Conservation (phyloP, 2,888 invertebrate species). For the Itoplectis maculator region DNA sequence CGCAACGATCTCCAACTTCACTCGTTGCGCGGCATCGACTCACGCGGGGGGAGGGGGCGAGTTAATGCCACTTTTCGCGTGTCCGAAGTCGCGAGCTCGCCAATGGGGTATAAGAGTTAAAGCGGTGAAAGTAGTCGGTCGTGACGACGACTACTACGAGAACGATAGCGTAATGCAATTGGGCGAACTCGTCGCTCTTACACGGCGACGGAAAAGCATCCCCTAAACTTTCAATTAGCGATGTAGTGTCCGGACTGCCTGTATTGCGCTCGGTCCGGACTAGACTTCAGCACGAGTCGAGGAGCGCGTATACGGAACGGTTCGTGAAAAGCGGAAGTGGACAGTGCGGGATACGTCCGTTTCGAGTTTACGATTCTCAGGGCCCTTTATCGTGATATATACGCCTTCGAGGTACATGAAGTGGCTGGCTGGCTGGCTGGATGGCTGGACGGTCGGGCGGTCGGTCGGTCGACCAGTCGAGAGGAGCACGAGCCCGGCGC, state of each 20-base stretch:
- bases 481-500: slow-evolving; percentile 56
- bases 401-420: slow-evolving; percentile 60
- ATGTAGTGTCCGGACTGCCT: background rate
- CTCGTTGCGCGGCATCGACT: background rate
- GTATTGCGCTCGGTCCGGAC: background rate
- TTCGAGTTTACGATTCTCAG: slow-evolving; percentile 76
- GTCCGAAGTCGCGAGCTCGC: background rate
- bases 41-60: too few species aligned
- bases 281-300: too few species aligned
- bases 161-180: slow-evolving; percentile 22
- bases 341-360: slow-evolving; percentile 61
- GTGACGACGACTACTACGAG: background rate
- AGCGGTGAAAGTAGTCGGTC: slow-evolving; percentile 7
- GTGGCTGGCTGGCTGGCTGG: slow-evolving; percentile 57
- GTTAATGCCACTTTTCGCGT: slow-evolving; percentile 21
- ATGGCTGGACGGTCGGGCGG: slow-evolving; percentile 36
- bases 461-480: slow-evolving; percentile 49
- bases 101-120: slow-evolving; percentile 7
- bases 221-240: slow-evolving; percentile 64
- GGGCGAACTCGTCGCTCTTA: slow-evolving; percentile 47
- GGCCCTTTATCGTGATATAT: slow-evolving; percentile 80
- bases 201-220: slow-evolving; percentile 29
- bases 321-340: slow-evolving; percentile 73
- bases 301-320: too few species aligned
- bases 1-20: slow-evolving; percentile 12